Conservation (phyloP, 2,113 vertebrate genomes). For the Pterophyllum scalare region DNA sequence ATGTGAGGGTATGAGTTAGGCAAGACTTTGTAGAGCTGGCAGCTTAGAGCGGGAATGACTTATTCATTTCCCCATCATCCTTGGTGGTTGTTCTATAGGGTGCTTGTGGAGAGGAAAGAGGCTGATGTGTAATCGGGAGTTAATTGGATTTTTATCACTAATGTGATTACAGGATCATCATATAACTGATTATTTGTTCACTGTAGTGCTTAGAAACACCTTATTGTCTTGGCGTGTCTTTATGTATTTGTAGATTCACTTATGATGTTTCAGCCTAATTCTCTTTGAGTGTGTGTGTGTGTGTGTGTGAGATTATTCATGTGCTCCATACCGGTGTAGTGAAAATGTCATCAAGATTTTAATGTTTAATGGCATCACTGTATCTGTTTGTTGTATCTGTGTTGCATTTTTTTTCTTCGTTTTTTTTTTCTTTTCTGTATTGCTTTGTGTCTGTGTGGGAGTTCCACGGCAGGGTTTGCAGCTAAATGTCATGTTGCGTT, state of each 20-base stretch:
- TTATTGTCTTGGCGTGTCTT: conserved; percentile 18
- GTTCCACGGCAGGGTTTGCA: conserved; percentile 42
- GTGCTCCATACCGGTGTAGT: not conserved
- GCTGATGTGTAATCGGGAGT: conserved; percentile 51
- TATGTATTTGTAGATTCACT: conserved; percentile 22
- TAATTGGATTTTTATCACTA: conserved; percentile 70
- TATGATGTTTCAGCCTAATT: conserved; percentile 15
- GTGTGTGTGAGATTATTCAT: not conserved
- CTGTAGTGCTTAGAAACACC: conserved; percentile 27
- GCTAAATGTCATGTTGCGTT: conserved; percentile 66
- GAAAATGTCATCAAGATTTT: conserved; percentile 41
- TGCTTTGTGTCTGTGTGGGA: conserved; percentile 45
- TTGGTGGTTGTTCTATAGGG: conserved; percentile 37
- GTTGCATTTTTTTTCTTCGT: not conserved
- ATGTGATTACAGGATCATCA: conserved; percentile 65
- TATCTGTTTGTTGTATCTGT: conserved; percentile 31
- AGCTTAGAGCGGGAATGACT: conserved; percentile 31
- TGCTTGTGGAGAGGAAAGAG: conserved; percentile 28
- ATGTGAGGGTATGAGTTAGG: conserved; percentile 41
- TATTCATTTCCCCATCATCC: conserved; percentile 39
- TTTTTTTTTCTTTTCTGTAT: conserved; percentile 6
- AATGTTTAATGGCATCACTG: conserved; percentile 6
- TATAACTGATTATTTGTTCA: conserved; percentile 51
- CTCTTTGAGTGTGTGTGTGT: conserved; percentile 7
- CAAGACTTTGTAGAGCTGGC: conserved; percentile 7